Conservation (phyloP, 2,113 vertebrate genomes). For the Peucedramus taeniatus region DNA sequence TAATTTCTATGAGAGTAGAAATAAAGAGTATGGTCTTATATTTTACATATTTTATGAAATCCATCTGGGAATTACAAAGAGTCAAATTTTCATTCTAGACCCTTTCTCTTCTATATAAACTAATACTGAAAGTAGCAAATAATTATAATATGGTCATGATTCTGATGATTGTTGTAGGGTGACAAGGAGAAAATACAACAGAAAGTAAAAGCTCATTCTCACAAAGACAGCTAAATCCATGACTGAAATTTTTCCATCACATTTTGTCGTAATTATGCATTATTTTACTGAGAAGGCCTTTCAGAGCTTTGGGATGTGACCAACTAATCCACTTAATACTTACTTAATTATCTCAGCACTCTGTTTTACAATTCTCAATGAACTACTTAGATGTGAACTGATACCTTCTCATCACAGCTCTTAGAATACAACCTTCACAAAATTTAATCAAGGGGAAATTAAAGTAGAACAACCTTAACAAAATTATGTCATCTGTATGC, state of each 20-base stretch:
- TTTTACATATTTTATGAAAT: background rate
- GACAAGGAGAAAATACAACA: background rate
- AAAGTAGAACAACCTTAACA: background rate
- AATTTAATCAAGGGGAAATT: conserved; percentile 54
- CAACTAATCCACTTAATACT: conserved; percentile 35
- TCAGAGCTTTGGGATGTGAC: conserved; percentile 1
- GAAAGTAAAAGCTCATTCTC: background rate
- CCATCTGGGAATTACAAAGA: background rate
- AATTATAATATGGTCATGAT: background rate
- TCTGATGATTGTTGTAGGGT: background rate
- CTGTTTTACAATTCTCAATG: conserved; percentile 25
- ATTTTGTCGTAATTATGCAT: background rate
- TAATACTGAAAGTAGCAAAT: background rate
- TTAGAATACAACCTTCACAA: conserved; percentile 6
- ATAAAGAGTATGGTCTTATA: background rate
- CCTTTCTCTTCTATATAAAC: background rate
- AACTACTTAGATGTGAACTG: conserved; percentile 25
- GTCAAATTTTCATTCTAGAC: background rate
- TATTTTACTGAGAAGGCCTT: background rate
- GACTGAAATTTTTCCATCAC: background rate
- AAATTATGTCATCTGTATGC: background rate
- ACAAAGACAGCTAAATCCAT: background rate
- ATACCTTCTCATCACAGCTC: conserved; percentile 4
- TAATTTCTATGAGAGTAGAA: background rate
- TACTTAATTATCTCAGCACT: conserved; percentile 23